phyloP scores from a whole-genome alignment of 1,140 invertebrate species.

The Sogatella furcifera region DNA sequence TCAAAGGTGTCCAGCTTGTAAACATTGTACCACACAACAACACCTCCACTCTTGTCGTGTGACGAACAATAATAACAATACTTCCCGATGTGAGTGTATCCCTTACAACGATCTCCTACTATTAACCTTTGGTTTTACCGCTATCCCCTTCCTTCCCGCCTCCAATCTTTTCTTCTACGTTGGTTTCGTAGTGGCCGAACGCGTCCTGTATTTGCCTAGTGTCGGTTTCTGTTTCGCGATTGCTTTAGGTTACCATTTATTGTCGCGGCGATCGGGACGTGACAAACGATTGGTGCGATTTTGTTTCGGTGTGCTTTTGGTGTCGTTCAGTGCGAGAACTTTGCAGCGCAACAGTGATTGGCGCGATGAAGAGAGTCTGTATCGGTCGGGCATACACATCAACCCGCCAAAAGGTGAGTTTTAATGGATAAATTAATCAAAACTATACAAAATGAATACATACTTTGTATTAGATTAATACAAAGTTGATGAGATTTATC shows the following conservation, averaged over 20 bases:
- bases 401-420: slow-evolving; percentile 97
- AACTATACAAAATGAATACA: too few relatives aligned
- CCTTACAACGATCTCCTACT: slow-evolving; percentile 10
- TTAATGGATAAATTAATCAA: too few relatives aligned
- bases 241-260: slow-evolving; percentile 46
- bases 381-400: slow-evolving; percentile 76
- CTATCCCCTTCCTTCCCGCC: slow-evolving; percentile 86
- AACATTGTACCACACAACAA: slow-evolving; percentile 22
- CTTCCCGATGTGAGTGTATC: slow-evolving; percentile 32
- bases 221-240: slow-evolving; percentile 87
- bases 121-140: slow-evolving; percentile 53
- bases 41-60: slow-evolving; percentile 37
- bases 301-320: slow-evolving; percentile 41
- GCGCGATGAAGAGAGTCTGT: slow-evolving; percentile 86
- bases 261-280: slow-evolving; percentile 30
- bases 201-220: slow-evolving; percentile 90
- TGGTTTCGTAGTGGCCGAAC: slow-evolving; percentile 92
- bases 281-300: slow-evolving; percentile 19
- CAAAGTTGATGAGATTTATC: too few relatives aligned
- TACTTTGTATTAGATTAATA: too few relatives aligned
- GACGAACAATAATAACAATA: slow-evolving; percentile 38
- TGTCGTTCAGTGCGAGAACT: slow-evolving; percentile 66
- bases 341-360: slow-evolving; percentile 79
- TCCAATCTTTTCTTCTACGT: slow-evolving; percentile 92
- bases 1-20: slow-evolving; percentile 7